Evolutionary conservation across 2,113 vertebrate genomes (phyloP).

Genomic region (Salvelinus sp.): DNA sequence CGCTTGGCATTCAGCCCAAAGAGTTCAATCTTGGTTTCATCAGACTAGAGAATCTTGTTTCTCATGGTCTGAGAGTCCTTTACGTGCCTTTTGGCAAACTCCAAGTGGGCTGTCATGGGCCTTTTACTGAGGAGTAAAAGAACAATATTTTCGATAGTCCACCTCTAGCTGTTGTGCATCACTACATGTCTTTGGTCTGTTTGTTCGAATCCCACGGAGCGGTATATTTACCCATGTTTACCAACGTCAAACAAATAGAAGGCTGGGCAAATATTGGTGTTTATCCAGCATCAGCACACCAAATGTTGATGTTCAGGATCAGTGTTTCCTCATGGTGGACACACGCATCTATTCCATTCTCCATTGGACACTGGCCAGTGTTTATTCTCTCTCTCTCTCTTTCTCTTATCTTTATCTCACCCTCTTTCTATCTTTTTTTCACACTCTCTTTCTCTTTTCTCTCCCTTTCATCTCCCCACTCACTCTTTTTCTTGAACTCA

Average conservation of each 20-base stretch:
- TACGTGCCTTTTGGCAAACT: too few species aligned
- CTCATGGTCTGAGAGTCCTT: too few species aligned
- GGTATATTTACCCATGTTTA: not conserved
- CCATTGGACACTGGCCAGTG: not conserved
- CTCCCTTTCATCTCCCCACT: too few species aligned
- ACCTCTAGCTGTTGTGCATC: not conserved
- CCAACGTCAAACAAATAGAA: constrained; percentile 3
- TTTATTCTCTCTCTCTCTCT: too few species aligned
- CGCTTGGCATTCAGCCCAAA: too few species aligned
- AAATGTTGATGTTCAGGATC: constrained; percentile 20
- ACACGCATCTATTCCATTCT: not conserved
- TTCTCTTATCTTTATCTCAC: too few species aligned
- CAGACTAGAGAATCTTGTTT: too few species aligned
- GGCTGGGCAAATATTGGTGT: constrained; percentile 21
- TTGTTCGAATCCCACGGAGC: not conserved
- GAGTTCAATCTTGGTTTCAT: too few species aligned
- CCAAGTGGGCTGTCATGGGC: too few species aligned
- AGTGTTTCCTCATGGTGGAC: not conserved
- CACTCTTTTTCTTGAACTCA: too few species aligned
- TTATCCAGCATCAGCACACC: constrained; percentile 11
- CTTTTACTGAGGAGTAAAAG: not conserved
- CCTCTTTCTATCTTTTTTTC: too few species aligned
- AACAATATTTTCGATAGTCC: not conserved
- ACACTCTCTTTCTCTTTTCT: too few species aligned
- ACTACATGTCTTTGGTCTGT: not conserved